Conservation (phyloP, 2,113 vertebrate genomes). For the Mastomys natalensis region DNA sequence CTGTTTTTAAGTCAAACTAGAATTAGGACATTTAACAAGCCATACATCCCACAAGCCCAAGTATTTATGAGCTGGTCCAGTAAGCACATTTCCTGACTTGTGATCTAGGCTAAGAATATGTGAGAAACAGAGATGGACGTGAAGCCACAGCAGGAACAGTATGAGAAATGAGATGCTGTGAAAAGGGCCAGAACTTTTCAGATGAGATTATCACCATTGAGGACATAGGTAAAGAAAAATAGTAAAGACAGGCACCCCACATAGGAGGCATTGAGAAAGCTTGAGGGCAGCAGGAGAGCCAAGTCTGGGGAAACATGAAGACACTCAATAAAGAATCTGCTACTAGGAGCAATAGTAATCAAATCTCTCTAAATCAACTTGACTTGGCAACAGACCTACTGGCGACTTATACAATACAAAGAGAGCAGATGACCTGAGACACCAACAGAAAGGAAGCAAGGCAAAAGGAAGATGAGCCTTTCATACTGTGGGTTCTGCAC, state of each 20-base stretch:
- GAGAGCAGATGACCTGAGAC: background rate
- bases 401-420: background rate
- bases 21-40: background rate
- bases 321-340: background rate
- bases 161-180: background rate
- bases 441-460: background rate
- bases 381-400: background rate
- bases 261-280: background rate
- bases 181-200: background rate
- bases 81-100: background rate
- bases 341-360: background rate
- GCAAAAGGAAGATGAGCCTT: background rate
- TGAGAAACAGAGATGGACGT: background rate
- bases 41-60: background rate
- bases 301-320: background rate
- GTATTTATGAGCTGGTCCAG: background rate
- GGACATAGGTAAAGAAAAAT: background rate
- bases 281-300: background rate
- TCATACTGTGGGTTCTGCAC: rapidly evolving
- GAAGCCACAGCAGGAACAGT: background rate
- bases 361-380: background rate
- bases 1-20: background rate
- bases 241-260: background rate
- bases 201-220: background rate
- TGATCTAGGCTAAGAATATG: background rate